Percentiles rank a stretch among this genome's conserved stretches.
These are phyloP conservation scores for Glandiceps talaboti DNA, from an alignment of 53 echinoderm and acorn worm species.

Conservation along the genomic window DNA sequence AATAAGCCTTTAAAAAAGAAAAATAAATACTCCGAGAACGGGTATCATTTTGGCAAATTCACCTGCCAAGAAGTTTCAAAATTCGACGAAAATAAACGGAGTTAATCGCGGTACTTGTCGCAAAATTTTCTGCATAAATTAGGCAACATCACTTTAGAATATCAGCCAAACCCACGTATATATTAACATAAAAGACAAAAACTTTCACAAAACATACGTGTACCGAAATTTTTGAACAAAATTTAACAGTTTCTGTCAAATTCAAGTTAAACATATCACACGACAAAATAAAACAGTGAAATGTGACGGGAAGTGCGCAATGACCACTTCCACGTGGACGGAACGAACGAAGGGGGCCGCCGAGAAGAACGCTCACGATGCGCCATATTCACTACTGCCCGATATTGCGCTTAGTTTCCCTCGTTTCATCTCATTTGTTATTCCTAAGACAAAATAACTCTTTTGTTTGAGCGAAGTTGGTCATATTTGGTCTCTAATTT, in stretches of 20 bases:
- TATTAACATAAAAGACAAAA: neutral
- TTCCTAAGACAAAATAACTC: neutral
- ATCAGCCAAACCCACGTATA: neutral
- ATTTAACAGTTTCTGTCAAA: no score
- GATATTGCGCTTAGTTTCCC: neutral
- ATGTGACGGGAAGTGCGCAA: no score
- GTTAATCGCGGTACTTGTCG: neutral
- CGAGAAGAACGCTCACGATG: neutral
- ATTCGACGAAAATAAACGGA: no score
- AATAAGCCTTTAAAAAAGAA: no score
- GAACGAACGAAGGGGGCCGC: neutral
- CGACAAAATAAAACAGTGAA: neutral
- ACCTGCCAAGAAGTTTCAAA: no score
- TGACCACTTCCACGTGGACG: neutral
- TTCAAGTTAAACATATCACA: neutral
- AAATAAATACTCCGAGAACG: no score
- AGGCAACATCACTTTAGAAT: no score
- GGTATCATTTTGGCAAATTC: no score
- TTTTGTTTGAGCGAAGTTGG: neutral
- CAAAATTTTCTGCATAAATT: neutral
- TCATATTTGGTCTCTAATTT: neutral
- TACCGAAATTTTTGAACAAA: neutral
- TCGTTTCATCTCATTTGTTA: neutral
- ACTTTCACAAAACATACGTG: neutral
- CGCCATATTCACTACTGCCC: neutral